phyloP scores from a whole-genome alignment of 2,888 invertebrate genomes.

The Papilio demoleus region DNA sequence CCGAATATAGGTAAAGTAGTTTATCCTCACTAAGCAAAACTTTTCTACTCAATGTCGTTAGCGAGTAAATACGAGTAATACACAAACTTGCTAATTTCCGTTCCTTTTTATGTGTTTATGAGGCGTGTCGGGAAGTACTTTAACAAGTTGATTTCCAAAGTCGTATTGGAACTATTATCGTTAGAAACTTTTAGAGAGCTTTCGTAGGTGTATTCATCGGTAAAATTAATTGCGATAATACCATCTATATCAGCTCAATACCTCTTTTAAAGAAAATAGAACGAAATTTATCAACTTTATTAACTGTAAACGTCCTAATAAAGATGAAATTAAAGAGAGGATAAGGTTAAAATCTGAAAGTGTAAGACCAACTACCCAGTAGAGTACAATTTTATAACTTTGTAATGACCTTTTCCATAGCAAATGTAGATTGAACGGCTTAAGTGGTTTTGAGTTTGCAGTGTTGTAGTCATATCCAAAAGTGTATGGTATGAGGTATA shows the following conservation, averaged over 20 bases:
- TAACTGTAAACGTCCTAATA: not conserved
- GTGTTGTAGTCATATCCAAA: no score
- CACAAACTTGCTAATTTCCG: slow-evolving; percentile 29
- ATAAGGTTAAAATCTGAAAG: not conserved
- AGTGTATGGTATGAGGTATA: no score
- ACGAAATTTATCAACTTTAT: not conserved
- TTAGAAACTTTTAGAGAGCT: slow-evolving; percentile 2
- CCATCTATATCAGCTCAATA: not conserved
- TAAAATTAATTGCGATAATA: not conserved
- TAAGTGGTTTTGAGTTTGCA: no score
- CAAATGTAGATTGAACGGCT: no score
- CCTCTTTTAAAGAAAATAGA: not conserved
- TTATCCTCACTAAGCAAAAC: not conserved
- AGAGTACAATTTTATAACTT: no score
- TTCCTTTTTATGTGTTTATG: slow-evolving; percentile 26
- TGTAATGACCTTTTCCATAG: no score
- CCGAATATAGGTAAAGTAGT: not conserved
- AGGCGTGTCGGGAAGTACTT: slow-evolving; percentile 20
- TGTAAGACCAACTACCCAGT: no score
- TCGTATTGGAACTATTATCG: slow-evolving; percentile 6
- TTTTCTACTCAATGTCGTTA: not conserved
- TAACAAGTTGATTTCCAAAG: slow-evolving; percentile 19
- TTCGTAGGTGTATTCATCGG: not conserved
- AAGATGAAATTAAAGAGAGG: not conserved
- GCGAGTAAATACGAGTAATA: slow-evolving; percentile 19